Evolutionary conservation across 2,797 vertebrate species (phyloP), one percentile per base, ranked within the genome.

Genomic region (Gymnothorax javanicus): DNA sequence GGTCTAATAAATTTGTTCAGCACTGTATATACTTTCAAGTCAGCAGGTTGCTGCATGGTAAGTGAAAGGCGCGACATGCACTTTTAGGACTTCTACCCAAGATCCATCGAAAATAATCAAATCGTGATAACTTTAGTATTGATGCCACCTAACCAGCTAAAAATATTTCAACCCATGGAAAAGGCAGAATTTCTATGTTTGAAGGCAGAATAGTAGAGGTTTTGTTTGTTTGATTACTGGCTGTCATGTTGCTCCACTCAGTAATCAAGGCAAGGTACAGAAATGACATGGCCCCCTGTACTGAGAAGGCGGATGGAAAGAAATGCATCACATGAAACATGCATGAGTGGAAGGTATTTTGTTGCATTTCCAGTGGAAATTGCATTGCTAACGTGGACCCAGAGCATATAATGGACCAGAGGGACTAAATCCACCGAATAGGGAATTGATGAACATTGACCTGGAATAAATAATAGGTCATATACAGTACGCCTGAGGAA

Each of bases 241-340:
- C 12, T 33, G 13, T 43, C 73, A 52, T 50, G 33, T 77, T 77
- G 5, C 27, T 73, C 73, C 25, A 15, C 71, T 33, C 25, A 43
- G 27, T 17, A 15, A 6, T 7, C 2, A 77, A 77, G 73, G 43
- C 15, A 20, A 5, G 4, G 73, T 7, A 52, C 43, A 43, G 73
- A 77, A 77, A 77, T 8, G 15, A 17, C 73, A 77, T 77, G 13
- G 13, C 73, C 12, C 73, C 43, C 17, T 77, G 33, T 77, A 50
- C 73, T 77, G 12, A 77, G 33, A 50, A 8, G 20, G 27, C 4
- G 50, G 7, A 56, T 81, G 50, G 20, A 5, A 17, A 1, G 43
- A 54, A 54, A 81, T n/a, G 50, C 23, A 81, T 56, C 50, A 7
- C 17, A 81, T 81, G 50, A 81, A 81, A 81, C 77, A 56, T 81